Base-by-base conservation (phyloP, 1,140 invertebrate species). In the Hirudo medicinalis region DNA sequence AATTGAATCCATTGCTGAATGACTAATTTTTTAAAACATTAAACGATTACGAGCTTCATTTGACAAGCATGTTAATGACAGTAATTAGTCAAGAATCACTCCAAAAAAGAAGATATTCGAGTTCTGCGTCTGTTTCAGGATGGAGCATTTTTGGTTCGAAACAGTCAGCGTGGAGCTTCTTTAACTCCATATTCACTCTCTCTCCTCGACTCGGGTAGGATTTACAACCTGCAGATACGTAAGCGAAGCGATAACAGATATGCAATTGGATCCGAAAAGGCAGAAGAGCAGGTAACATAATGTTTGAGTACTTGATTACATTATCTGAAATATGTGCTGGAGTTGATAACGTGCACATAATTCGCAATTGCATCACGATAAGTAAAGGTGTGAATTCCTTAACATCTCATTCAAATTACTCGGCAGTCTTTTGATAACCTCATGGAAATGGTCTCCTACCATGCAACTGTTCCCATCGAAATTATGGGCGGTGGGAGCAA, bases 221-320 rank as follows among this genome's bases (percentile, higher is more conserved):
- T 78, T 43, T 79, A 76, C 71, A 76, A 79, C 73, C 53, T 79
- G 4, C 78, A 78, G 67, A 75, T 79, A 32, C 71, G 78, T 5
- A 60, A 72, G 63, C 69, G 75, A 72, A 17, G 67, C 9, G 76
- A 79, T 71, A 70, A 70, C 19, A 74, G 57, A 25, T 78, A 73
- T 72, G 77, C 78, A 32, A 72, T 79, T n/a, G 78, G 78, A 22
- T 76, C 70, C 67, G 77, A 77, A 70, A 79, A 79, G 67, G 43
- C 69, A 13, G 77, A 73, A 74, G 78, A 79, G 73, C 76, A 78
- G 74, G 78, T 78, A n/a, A 11, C 4, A n/a, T 63, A 11, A 15
- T 8, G 29, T 63, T 32, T 11, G 9, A 32, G 11, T 32, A 63
- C 4, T 63, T 63, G 6, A 25, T 13, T 63, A 63, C 57, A 63